Conservation (phyloP, 2,113 vertebrate genomes). For the Triplophysa dalaica region DNA sequence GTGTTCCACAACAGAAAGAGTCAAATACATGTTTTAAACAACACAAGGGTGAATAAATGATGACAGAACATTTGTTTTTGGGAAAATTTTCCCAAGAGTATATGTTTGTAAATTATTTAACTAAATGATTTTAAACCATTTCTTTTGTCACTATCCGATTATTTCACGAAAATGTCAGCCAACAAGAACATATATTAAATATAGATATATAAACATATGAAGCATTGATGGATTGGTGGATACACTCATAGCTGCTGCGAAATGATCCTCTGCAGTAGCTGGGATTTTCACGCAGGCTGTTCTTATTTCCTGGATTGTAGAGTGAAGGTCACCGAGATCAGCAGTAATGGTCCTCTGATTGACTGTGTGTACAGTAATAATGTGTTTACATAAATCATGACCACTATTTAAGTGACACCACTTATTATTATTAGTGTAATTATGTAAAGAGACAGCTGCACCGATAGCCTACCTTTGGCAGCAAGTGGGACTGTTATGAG, state of each 20-base stretch:
- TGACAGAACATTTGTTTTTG: no score
- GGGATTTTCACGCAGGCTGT: constrained; percentile 85
- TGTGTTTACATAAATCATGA: background rate
- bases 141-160: background rate
- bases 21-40: no score
- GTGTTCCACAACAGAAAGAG: no score
- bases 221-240: constrained; percentile 55
- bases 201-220: no score
- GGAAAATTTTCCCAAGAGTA: no score
- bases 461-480: constrained; percentile 85
- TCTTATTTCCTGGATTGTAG: constrained; percentile 89
- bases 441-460: background rate
- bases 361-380: constrained; percentile 71
- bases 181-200: no score
- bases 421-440: background rate
- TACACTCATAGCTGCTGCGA: constrained; percentile 90
- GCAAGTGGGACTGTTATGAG: constrained; percentile 90
- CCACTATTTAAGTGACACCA: background rate
- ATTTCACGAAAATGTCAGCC: background rate
- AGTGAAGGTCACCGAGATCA: constrained; percentile 89
- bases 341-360: constrained; percentile 87
- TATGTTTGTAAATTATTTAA: no score
- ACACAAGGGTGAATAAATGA: no score
- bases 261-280: constrained; percentile 85
- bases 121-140: background rate